Base-by-base conservation (phyloP, 1,140 invertebrate species). In the Popillia japonica region DNA sequence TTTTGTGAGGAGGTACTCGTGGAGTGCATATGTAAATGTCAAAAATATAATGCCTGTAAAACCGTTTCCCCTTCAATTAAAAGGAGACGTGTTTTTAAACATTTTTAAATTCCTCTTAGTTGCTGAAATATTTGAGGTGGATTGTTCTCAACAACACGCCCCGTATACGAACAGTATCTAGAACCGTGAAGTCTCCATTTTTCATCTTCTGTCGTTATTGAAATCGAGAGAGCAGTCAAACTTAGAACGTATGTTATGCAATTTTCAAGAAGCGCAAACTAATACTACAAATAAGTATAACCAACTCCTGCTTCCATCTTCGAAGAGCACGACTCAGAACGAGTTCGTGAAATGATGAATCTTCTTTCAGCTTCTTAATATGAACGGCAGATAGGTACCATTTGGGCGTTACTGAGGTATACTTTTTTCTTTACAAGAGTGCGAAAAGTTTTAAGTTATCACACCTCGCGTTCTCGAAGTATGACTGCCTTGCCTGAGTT, bases 391-490 rank as follows among this genome's bases (percentile, higher is more conserved):
- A 17, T 55, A 55, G 48, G 48, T 17, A 55, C 48, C 11, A 17
- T 7, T 55, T 17, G 6, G 6, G 14, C 48, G 48, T 17, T 55
- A 55, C 48, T 55, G 17, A 6, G n/a, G 48, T 55, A 55, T n/a
- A n/a, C 14, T 48, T 55, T 48, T 55, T 55, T 55, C 48, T 55
- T 55, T 55, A 7, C 9, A 14, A 55, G 48, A 55, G 48, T n/a
- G 48, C 48, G 48, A 55, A 55, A 55, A 55, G 48, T 55, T 55
- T 55, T 55, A 17, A 55, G 48, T 55, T 55, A 55, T 55, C 17
- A 55, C 48, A 55, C 17, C 10, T n/a, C 48, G 48, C 6, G 11
- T 55, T n/a, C 14, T 55, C 14, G 48, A 55, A 17, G 17, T n/a
- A 55, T 17, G 17, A 17, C 48, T 14, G 48, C 17, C 14, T 6